phyloP scores from a whole-genome alignment of 2,888 invertebrate species.

The Rhagium mordax region DNA sequence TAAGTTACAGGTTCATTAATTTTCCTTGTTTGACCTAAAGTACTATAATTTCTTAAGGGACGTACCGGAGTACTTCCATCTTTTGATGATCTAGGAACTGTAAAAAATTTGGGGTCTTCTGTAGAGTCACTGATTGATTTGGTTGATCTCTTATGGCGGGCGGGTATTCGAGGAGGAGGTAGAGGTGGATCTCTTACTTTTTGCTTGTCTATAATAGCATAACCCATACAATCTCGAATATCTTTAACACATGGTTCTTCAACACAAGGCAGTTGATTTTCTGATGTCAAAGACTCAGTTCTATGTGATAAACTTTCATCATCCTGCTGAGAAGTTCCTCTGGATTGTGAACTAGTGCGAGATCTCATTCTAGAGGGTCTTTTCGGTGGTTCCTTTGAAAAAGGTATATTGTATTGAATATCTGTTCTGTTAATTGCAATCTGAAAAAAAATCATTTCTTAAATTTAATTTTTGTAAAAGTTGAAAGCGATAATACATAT shows the following conservation, averaged over 20 bases:
- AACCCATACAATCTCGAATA: slow-evolving; percentile 73
- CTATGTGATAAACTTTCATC: slow-evolving; percentile 65
- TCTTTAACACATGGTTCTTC: slow-evolving; percentile 67
- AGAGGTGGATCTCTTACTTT: slow-evolving; percentile 69
- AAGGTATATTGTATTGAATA: slow-evolving; percentile 70
- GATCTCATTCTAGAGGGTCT: slow-evolving; percentile 75
- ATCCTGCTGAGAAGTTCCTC: slow-evolving; percentile 31
- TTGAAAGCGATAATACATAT: background rate
- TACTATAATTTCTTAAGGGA: slow-evolving; percentile 76
- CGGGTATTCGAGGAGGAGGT: slow-evolving; percentile 76
- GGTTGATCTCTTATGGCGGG: slow-evolving; percentile 64
- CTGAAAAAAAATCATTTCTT: slow-evolving; percentile 68
- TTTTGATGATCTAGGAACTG: slow-evolving; percentile 73
- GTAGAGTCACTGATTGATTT: slow-evolving; percentile 41
- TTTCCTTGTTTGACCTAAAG: slow-evolving; percentile 69
- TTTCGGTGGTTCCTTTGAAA: slow-evolving; percentile 71
- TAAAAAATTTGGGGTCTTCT: slow-evolving; percentile 79
- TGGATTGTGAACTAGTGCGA: slow-evolving; percentile 71
- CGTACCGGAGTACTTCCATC: slow-evolving; percentile 73
- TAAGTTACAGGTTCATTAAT: slow-evolving; percentile 30
- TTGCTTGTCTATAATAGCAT: slow-evolving; percentile 84
- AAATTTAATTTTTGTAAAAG: background rate
- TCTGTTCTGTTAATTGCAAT: slow-evolving; percentile 78
- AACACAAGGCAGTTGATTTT: slow-evolving; percentile 64
- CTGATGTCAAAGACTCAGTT: slow-evolving; percentile 74